These are phyloP conservation scores for Cantharis nigra DNA, from an alignment of 2,888 invertebrate genomes.

Conservation along the genomic window DNA sequence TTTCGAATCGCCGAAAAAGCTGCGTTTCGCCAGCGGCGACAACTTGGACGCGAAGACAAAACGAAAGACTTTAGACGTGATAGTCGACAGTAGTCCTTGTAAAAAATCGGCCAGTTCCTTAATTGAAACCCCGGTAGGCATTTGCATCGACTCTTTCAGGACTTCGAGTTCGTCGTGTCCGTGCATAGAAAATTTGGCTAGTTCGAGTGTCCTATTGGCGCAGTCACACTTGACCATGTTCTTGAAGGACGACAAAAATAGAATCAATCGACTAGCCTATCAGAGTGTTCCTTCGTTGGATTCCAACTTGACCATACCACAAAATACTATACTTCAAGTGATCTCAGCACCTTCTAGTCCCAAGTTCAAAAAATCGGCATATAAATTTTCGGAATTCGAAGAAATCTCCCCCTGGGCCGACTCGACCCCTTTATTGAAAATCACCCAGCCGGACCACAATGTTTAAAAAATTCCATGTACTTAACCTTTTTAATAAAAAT, in stretches of 20 bases:
- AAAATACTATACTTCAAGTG: conserved; percentile 40
- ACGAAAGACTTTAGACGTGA: conserved; percentile 57
- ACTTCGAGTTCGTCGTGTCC: conserved; percentile 72
- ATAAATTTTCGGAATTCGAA: conserved; percentile 45
- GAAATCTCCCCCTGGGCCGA: conserved; percentile 47
- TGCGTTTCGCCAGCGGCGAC: conserved; percentile 76
- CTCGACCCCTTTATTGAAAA: conserved; percentile 49
- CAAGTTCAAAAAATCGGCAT: conserved; percentile 36
- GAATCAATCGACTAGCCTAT: conserved; percentile 37
- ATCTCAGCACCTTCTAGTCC: conserved; percentile 51
- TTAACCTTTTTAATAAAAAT: neutral
- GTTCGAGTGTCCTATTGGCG: conserved; percentile 49
- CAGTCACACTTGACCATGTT: conserved; percentile 50
- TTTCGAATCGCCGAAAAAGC: conserved; percentile 81
- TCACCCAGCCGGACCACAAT: conserved; percentile 38
- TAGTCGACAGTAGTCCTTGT: conserved; percentile 63
- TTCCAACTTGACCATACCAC: conserved; percentile 43
- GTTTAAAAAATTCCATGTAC: neutral
- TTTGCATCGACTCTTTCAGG: conserved; percentile 52
- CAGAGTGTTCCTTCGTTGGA: conserved; percentile 50
- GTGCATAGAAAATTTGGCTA: conserved; percentile 66
- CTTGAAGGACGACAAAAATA: conserved; percentile 37
- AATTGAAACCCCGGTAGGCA: conserved; percentile 58
- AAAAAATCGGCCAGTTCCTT: conserved; percentile 59
- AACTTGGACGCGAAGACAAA: conserved; percentile 59